Evolutionary conservation across 2,113 vertebrate species (phyloP), one percentile per base, ranked within the genome.

Genomic region (Oxygymnocypris stewartii): DNA sequence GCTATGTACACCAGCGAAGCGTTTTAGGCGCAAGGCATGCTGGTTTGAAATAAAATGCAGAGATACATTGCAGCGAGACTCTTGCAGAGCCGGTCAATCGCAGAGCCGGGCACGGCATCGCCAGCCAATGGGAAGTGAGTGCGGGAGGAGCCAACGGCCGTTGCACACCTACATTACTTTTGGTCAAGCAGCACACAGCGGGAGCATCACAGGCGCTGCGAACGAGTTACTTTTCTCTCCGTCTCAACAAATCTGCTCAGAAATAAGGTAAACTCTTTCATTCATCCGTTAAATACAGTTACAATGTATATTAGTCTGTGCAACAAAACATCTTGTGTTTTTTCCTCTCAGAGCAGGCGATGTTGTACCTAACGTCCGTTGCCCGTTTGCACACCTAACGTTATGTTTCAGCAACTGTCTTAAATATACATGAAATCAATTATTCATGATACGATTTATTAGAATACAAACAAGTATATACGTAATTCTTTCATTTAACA

Each of bases 41-140:
- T 78, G 95, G 95, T 89, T 25, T 89, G 94, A 95, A 91, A 96
- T 93, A 96, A 95, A 96, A 94, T 90, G 94, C 95, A 9, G 37
- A 4, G 6, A 87, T 87, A 96, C 92, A 95, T 28, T 65, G 92
- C 94, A 1, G 88, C 59, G 77, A 89, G 90, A 86, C 92, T 51
- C 23, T 31, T 1, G 31, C 3, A 1, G 0, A 20, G 1, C 4
- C 1, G 76, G 6, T 94, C 94, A 95, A 96, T 95, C 1, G 23
- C 0, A 35, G 79, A 57, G 4, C 3, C 11, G 3, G 0, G 9
- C 87, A 7, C 31, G 73, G 79, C 71, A 82, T 31, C 73, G 82
- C 14, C 63, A 77, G 35, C 94, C 93, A 94, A 96, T 94, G 4
- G 69, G 42, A 87, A 2, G 49, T 11, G 14, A 54, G 47, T 85